phyloP scores from a whole-genome alignment of 2,888 invertebrate genomes.

The Meiosimyza platycephala region DNA sequence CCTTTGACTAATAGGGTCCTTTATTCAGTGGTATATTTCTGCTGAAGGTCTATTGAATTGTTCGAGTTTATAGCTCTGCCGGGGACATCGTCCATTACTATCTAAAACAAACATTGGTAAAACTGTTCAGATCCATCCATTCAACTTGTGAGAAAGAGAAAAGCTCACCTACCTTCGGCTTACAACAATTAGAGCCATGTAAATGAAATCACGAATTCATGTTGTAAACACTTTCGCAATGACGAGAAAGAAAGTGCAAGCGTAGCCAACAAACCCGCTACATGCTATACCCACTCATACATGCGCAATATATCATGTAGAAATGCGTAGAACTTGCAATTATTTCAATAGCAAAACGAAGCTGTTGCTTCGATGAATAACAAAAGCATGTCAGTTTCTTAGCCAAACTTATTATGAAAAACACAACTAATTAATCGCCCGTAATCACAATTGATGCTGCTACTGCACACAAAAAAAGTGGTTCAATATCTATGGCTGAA shows the following conservation, averaged over 20 bases:
- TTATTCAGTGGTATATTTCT: too few species aligned
- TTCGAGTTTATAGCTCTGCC: too few species aligned
- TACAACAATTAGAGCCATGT: too few species aligned
- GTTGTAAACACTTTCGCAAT: not conserved
- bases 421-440: conserved; percentile 50
- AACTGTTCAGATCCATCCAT: too few species aligned
- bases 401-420: conserved; percentile 41
- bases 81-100: too few species aligned
- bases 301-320: conserved; percentile 4
- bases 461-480: not conserved
- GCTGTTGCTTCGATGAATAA: conserved; percentile 58
- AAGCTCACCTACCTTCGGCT: too few species aligned
- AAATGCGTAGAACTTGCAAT: conserved; percentile 11
- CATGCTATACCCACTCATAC: not conserved
- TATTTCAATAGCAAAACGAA: conserved; percentile 2
- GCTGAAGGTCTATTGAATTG: too few species aligned
- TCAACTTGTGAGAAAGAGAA: too few species aligned
- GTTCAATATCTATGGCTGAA: not conserved
- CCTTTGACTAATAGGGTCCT: too few species aligned
- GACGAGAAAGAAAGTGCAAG: conserved; percentile 37
- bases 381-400: conserved; percentile 59
- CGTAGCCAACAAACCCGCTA: conserved; percentile 21
- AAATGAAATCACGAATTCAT: not conserved
- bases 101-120: too few species aligned
- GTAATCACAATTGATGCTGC: conserved; percentile 31